phyloP scores from a whole-genome alignment of 2,888 invertebrate species.

The Drosophila affinis region DNA sequence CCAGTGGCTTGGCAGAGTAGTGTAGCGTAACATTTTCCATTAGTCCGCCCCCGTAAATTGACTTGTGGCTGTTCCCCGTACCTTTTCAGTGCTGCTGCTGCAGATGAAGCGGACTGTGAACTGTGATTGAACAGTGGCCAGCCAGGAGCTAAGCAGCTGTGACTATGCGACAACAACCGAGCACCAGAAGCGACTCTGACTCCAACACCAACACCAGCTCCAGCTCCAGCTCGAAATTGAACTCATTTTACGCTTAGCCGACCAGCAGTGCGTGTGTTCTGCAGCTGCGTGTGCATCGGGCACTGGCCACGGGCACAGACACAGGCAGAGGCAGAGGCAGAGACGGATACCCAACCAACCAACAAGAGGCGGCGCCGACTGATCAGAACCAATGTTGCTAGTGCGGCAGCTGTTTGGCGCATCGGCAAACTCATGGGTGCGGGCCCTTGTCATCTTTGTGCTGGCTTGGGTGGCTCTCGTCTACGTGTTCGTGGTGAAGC shows the following conservation, averaged over 20 bases:
- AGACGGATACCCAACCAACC: neutral
- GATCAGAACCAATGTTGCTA: constrained; percentile 75
- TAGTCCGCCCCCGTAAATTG: neutral
- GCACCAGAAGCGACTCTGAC: constrained; percentile 1
- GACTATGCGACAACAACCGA: constrained; percentile 9
- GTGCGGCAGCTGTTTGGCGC: constrained; percentile 82
- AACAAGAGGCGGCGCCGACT: constrained; percentile 4
- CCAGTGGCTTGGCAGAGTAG: neutral
- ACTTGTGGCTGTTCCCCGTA: neutral
- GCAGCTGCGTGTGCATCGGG: neutral
- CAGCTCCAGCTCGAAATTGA: neutral
- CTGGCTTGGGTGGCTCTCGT: constrained; percentile 83
- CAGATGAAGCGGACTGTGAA: neutral
- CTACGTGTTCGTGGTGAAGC: constrained; percentile 82
- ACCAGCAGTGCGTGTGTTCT: neutral
- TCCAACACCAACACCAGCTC: neutral
- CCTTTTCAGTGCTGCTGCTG: neutral
- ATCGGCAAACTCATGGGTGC: constrained; percentile 82
- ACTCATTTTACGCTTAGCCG: neutral
- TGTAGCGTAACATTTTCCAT: neutral
- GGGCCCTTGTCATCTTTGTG: constrained; percentile 82
- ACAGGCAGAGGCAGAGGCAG: neutral
- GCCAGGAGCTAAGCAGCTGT: constrained; percentile 21
- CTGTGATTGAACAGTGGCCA: constrained; percentile 16
- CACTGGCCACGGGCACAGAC: neutral